Conservation (phyloP, 2,797 vertebrate species). For the Brachyalestes nurse region DNA sequence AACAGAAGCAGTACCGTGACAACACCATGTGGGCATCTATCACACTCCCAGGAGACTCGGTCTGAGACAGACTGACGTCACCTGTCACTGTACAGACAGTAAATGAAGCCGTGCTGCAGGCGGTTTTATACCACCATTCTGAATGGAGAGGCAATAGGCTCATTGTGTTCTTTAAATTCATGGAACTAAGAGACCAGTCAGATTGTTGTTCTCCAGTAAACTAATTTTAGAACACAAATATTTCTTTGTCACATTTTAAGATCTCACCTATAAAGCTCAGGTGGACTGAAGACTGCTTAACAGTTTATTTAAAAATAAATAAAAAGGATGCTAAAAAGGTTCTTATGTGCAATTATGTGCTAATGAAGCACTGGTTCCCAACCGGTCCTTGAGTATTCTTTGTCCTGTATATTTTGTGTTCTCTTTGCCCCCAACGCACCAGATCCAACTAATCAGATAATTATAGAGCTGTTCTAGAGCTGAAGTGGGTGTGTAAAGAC, state of each 20-base stretch:
- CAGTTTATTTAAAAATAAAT: too few relatives aligned
- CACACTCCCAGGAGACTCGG: slow-evolving; percentile 62
- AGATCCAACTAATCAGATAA: too few relatives aligned
- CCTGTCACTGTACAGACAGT: slow-evolving; percentile 59
- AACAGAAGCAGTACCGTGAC: slow-evolving; percentile 64
- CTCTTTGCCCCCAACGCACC: too few relatives aligned
- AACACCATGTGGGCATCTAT: slow-evolving; percentile 73
- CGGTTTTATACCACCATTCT: slow-evolving; percentile 23
- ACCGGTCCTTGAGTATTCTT: too few relatives aligned
- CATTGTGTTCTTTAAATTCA: neutral
- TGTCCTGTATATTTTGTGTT: too few relatives aligned
- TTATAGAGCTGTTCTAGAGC: too few relatives aligned
- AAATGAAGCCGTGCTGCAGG: slow-evolving; percentile 36
- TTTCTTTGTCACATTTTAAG: neutral
- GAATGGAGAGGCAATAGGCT: neutral
- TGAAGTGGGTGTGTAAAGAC: too few relatives aligned
- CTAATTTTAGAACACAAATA: neutral
- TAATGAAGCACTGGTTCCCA: too few relatives aligned
- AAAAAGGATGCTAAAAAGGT: too few relatives aligned
- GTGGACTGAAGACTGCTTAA: too few relatives aligned
- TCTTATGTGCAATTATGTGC: too few relatives aligned
- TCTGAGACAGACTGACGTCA: slow-evolving; percentile 62
- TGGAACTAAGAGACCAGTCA: slow-evolving; percentile 7
- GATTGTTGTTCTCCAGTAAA: neutral
- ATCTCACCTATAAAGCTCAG: neutral